Base-by-base conservation (phyloP, 2,113 vertebrate species). In the Myxocyprinus asiaticus region DNA sequence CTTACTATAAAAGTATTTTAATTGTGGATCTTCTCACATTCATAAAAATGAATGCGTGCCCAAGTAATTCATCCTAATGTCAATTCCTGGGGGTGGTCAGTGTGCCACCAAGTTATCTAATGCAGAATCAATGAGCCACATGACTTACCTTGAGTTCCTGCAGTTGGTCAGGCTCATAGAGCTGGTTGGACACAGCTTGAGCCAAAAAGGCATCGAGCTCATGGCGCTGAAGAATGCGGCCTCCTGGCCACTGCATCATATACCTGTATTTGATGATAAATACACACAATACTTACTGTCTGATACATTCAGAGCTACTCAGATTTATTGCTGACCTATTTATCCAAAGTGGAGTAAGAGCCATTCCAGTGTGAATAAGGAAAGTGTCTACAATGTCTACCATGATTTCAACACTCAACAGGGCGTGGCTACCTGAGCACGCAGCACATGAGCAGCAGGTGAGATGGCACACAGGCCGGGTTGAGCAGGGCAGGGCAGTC, bases 371-470 rank as follows among this genome's bases (percentile, higher is more conserved):
- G 45, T 1, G 59, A 56, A 56, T 56, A 1, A 56, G 53, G 22
- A 33, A 33, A 33, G 22, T 33, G 22, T 33, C 3, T 33, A 33
- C 3, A 33, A 33, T 33, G 22, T 12, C 53, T 56, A n/a, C 53
- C 12, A 12, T 12, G 12, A 14, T 12, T 6, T 5, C 53, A 56
- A 14, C 12, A 12, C 22, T 56, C 43, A 71, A 59, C 11, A 4
- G 48, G 14, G 43, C 6, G 42, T n/a, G 6, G 11, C 1, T 86
- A 94, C 96, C 95, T 93, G 89, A 97, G 94, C 81, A 97, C 95
- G 56, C 96, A 97, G 93, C 95, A 97, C 95, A 97, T 95, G 84
- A 97, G 95, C 90, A 97, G 93, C 89, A 96, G 92, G 86, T 97
- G 95, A 65, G 96, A 95, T 64, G 96, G 95, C 77, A 97, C 93